Evolutionary conservation across 2,888 invertebrate species (phyloP).

Genomic region (Augiades crinisus): DNA sequence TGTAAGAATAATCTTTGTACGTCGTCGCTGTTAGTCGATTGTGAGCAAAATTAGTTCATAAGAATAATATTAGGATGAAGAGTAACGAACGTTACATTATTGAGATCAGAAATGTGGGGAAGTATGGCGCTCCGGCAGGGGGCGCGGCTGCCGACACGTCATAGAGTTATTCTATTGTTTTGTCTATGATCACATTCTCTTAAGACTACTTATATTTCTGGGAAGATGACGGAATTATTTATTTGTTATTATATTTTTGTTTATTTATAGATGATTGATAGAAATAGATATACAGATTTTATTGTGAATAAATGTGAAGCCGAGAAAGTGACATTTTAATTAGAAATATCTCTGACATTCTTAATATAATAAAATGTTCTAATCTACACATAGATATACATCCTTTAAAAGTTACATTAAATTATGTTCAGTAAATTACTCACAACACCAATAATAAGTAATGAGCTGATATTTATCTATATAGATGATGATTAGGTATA

Average conservation of each 20-base stretch:
- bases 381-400: too few relatives aligned
- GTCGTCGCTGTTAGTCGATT: constrained; percentile 3
- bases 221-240: constrained; percentile 22
- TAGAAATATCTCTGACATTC: too few relatives aligned
- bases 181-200: background rate
- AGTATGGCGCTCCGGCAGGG: too few relatives aligned
- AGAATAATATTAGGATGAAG: constrained; percentile 7
- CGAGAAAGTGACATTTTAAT: background rate
- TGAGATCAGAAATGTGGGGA: background rate
- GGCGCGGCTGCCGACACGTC: background rate
- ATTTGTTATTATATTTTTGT: constrained; percentile 17
- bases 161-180: constrained; percentile 1
- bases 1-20: background rate
- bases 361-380: too few relatives aligned
- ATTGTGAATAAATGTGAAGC: constrained; percentile 9
- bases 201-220: constrained; percentile 1
- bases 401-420: too few relatives aligned
- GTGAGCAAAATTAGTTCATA: background rate
- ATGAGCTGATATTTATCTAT: too few relatives aligned
- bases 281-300: constrained; percentile 3
- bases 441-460: too few relatives aligned
- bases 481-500: too few relatives aligned
- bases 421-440: too few relatives aligned
- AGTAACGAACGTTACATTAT: constrained; percentile 3
- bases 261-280: constrained; percentile 11